Evolutionary conservation across 2,113 vertebrate species (phyloP).

Genomic region (Macrotus californicus): DNA sequence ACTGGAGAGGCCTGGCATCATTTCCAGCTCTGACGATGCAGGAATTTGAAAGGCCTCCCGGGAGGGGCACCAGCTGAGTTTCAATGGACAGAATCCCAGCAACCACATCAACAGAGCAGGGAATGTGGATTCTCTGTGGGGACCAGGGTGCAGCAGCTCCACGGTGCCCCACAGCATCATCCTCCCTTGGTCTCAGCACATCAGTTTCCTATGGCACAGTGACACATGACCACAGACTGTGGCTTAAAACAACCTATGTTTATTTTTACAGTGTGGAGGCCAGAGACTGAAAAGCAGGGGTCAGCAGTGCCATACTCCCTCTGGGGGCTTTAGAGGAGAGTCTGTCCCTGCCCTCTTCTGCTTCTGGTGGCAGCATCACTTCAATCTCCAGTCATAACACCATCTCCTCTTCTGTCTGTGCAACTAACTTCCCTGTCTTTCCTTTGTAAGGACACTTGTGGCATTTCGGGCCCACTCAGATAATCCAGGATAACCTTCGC

Average conservation of each 20-base stretch:
- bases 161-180: rapidly evolving
- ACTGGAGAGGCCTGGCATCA: neutral
- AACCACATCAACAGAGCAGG: neutral
- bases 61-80: neutral
- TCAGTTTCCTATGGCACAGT: too few relatives aligned
- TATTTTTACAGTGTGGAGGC: neutral
- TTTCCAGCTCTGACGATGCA: neutral
- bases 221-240: neutral
- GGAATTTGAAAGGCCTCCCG: neutral
- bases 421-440: neutral
- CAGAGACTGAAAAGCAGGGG: neutral
- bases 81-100: too few relatives aligned
- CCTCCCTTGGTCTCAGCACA: neutral
- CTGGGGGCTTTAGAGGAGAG: neutral
- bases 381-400: too few relatives aligned
- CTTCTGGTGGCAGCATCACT: neutral
- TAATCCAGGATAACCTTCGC: neutral
- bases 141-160: neutral
- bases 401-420: neutral
- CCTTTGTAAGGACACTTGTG: neutral
- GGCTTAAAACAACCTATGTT: neutral
- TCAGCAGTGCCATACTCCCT: rapidly evolving
- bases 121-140: too few relatives aligned
- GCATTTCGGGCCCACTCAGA: too few relatives aligned
- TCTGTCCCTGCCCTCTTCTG: too few relatives aligned